Evolutionary conservation across 2,888 invertebrate species (phyloP), one percentile per base, ranked within the genome.

Genomic region (Tribolium freemani): DNA sequence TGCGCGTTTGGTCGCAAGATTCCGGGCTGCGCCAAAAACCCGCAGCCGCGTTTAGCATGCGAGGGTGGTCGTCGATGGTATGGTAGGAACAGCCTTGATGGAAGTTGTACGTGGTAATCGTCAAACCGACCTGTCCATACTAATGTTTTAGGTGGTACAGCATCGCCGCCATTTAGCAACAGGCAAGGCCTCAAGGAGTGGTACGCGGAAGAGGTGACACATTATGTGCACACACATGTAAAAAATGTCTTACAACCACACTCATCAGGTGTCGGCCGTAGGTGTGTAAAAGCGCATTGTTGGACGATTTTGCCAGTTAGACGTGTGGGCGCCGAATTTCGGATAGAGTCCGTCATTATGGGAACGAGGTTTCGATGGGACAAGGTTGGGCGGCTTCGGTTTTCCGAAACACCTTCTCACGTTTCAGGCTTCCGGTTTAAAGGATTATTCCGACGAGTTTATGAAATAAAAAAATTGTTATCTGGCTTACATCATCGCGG

Each of bases 341-440:
- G 44, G 45, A 6, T 57, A 8, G 20, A 11, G 8, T 53, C 21
- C n/a, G 53, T 13, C 11, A 16, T 21, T 30, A 5, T 56, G 56
- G 31, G 56, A 58, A 58, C 45, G 26, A 10, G 30, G 3, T 31
- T 54, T 54, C 10, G 20, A 11, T 30, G 21, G 13, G 54, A 54
- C 10, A 30, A 56, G 31, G 30, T 56, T 56, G 30, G 48, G 10
- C 46, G 63, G 48, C 48, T 63, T 50, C 13, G 10, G 10, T 46
- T 58, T 31, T 51, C 63, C 44, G 30, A 76, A 48, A 77, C 76
- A 76, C 75, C 75, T 79, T 79, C 79, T 79, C 78, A 78, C 79
- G 78, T 79, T 76, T 67, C 57, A 72, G 64, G 75, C 76, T 81
- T 81, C 81, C 81, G 81, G 81, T 81, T 80, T 78, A 76, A 77